Conservation (phyloP, 1,140 invertebrate genomes). For the Hycleus cichorii region DNA sequence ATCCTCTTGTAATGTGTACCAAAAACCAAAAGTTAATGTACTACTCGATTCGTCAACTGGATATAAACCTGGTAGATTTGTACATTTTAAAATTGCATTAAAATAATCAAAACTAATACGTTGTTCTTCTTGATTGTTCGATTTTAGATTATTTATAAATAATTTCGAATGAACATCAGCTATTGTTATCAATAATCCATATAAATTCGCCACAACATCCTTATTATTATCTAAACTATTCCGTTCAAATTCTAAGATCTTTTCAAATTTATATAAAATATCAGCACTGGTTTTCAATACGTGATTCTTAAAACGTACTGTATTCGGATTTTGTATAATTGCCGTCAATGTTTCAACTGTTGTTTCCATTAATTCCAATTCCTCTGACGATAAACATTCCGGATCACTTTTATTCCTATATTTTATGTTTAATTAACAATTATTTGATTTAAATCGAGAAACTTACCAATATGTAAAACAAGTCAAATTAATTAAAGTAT, state of each 20-base stretch:
- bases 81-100: conserved; percentile 58
- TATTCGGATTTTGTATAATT: conserved; percentile 35
- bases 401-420: conserved; percentile 38
- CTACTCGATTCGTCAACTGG: conserved; percentile 78
- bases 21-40: conserved; percentile 79
- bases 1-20: conserved; percentile 82
- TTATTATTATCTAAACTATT: conserved; percentile 31
- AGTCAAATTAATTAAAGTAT: conserved; percentile 38
- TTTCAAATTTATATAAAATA: conserved; percentile 38
- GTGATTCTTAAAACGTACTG: conserved; percentile 29
- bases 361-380: conserved; percentile 51
- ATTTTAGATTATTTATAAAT: conserved; percentile 48
- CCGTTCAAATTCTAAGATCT: conserved; percentile 36
- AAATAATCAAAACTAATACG: conserved; percentile 43
- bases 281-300: conserved; percentile 32
- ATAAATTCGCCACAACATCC: conserved; percentile 51
- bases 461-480: conserved; percentile 40
- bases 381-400: conserved; percentile 45
- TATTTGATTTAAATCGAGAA: not conserved
- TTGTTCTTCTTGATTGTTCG: conserved; percentile 39
- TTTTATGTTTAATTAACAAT: conserved; percentile 5
- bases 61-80: conserved; percentile 71
- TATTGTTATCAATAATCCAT: conserved; percentile 54
- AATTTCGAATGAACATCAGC: conserved; percentile 59
- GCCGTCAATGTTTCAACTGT: conserved; percentile 53